Evolutionary conservation across 53 echinoderm and acorn worm species (phyloP), one percentile per base, ranked within the genome.

Genomic region (Mesocentrotus franciscanus): DNA sequence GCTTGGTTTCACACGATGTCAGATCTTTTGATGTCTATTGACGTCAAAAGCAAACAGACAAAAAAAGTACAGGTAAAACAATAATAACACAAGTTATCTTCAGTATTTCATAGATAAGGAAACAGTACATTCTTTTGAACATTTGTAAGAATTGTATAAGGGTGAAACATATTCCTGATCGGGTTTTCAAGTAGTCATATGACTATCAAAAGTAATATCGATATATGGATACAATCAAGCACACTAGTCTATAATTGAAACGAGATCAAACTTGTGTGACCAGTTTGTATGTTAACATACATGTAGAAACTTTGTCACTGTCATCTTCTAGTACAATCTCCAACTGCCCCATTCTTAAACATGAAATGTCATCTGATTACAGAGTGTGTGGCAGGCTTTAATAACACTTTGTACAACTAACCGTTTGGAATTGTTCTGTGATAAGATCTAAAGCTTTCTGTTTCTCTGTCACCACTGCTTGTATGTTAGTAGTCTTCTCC

Each of bases 351-450:
- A 16, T 64, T 64, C 20, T 49, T 64, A 6, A 64, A 64, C 18
- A 64, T 0, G 16, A 64, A 18, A 64, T 18, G 64, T 64, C 15
- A 14, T 18, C 15, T 18, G 17, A 49, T 49, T 49, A 49, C 49
- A 49, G 49, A 49, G 49, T 13, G 16, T 20, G 27, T 71, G n/a
- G 29, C n/a, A 10, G n/a, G n/a, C 71, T 61, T 60, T 14, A 39
- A 71, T 10, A 26, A 10, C 30, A 32, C 30, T 76, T 76, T 76
- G 76, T 29, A 32, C 30, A 13, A 76, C 76, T 39, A 8, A 97
- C 98, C 98, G 95, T 93, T 72, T 98, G 96, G 59, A 94, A 89
- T 56, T 96, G 91, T 24, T 87, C 92, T n/a, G 92, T 92, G 34
- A 98, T 60, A 56, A 96, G 91, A 55, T 95, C 95, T 32, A 76